Evolutionary conservation across 2,113 vertebrate genomes (phyloP).

Genomic region (Xyrauchen texanus): DNA sequence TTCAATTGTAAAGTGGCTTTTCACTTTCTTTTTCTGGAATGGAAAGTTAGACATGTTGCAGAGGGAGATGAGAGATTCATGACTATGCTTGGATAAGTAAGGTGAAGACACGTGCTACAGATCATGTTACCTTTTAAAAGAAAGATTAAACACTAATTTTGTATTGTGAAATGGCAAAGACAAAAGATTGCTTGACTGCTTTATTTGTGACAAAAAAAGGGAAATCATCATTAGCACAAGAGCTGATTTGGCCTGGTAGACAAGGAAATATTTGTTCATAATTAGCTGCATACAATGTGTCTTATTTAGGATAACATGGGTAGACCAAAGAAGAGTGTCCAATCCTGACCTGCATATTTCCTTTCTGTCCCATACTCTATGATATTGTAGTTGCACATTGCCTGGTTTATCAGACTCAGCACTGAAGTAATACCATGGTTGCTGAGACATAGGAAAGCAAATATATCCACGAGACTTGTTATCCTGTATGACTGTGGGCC

Average conservation of each 20-base stretch:
- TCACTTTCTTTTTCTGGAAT: slow-evolving; percentile 42
- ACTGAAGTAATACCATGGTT: neutral
- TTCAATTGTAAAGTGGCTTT: slow-evolving; percentile 45
- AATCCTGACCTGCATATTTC: neutral
- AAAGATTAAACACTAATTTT: slow-evolving; percentile 31
- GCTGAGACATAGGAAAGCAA: slow-evolving; percentile 14
- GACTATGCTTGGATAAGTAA: slow-evolving; percentile 27
- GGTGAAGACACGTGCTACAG: neutral
- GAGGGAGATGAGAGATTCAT: slow-evolving; percentile 28
- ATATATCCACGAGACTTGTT: slow-evolving; percentile 23
- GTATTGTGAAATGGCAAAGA: neutral
- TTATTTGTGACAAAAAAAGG: neutral
- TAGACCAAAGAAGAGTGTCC: neutral
- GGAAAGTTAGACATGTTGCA: slow-evolving; percentile 35
- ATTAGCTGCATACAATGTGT: too few species aligned
- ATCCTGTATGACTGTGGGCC: slow-evolving; percentile 29
- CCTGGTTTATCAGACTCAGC: slow-evolving; percentile 7
- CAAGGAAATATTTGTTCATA: too few species aligned
- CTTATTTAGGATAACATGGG: neutral
- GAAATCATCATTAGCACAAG: neutral
- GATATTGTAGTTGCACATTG: neutral
- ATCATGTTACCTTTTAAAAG: slow-evolving; percentile 49
- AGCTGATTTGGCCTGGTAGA: neutral
- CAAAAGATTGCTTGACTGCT: neutral
- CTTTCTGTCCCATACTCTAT: neutral